Conservation (phyloP, 1,140 invertebrate genomes). For the Drosophila miranda region DNA sequence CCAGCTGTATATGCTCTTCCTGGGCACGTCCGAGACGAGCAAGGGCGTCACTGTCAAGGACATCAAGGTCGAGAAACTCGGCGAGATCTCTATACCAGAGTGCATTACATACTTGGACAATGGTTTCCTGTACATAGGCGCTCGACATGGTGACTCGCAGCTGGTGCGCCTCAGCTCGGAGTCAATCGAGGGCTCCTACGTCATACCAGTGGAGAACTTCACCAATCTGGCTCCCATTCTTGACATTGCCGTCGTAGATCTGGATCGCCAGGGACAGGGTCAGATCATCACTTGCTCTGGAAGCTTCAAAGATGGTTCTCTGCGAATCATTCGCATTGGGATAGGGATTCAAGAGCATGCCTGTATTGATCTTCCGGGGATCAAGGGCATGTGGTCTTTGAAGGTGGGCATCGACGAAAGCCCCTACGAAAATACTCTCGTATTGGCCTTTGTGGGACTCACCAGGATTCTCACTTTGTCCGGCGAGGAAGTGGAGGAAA, state of each 20-base stretch:
- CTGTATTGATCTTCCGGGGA: conserved; percentile 97
- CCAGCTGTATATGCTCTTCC: conserved; percentile 97
- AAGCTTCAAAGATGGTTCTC: conserved; percentile 97
- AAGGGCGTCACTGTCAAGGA: conserved; percentile 92
- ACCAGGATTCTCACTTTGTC: conserved; percentile 93
- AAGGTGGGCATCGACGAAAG: conserved; percentile 86
- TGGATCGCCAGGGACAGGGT: conserved; percentile 98
- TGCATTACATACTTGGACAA: conserved; percentile 99
- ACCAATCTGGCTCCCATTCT: conserved; percentile 98
- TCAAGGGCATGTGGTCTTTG: conserved; percentile 98
- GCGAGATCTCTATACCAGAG: conserved; percentile 98
- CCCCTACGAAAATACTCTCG: conserved; percentile 92
- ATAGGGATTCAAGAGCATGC: conserved; percentile 99
- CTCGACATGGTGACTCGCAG: conserved; percentile 97
- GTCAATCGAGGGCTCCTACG: conserved; percentile 93
- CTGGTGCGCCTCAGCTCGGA: conserved; percentile 95
- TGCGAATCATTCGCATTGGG: conserved; percentile 98
- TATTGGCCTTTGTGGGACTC: conserved; percentile 96
- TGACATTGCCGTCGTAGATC: conserved; percentile 98
- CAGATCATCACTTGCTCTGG: conserved; percentile 99
- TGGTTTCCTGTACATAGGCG: conserved; percentile 98
- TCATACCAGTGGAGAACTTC: conserved; percentile 97
- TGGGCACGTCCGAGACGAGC: conserved; percentile 88
- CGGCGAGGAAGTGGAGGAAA: conserved; percentile 98
- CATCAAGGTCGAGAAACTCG: conserved; percentile 95